Evolutionary conservation across 2,113 vertebrate species (phyloP), one percentile per base, ranked within the genome.

Genomic region (Tragelaphus buxtoni): DNA sequence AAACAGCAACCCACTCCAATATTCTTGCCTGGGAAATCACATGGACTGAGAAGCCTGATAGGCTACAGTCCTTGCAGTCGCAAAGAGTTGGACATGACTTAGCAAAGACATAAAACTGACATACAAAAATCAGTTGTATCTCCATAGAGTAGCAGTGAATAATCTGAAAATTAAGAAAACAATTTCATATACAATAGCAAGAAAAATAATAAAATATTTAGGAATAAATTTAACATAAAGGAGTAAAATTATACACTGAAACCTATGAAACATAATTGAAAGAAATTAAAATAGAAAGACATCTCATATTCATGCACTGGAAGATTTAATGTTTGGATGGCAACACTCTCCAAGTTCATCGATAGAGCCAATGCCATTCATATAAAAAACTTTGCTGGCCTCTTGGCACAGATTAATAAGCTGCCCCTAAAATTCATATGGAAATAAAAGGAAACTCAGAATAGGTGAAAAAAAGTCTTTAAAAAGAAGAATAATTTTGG

Each of bases 131-230:
- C 53, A 92, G 39, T n/a, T 88, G 28, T 35, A 77, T 69, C 17
- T 82, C 16, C 92, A 69, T 9, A 88, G 9, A 72, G 16, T 26
- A 90, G 32, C 77, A 91, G 93, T 35, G 24, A 80, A 84, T 77
- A 88, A 84, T 39, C 28, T 88, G n/a, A 96, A 94, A 80, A 82
- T 42, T 55, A 72, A 77, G 47, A 82, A 87, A 86, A 42, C 1
- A 49, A 82, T 65, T 60, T 9, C 9, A 77, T 53, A 87, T 87
- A 22, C 24, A 91, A 72, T 83, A 95, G 22, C 17, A 85, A 47
- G 12, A 94, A 72, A 95, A 76, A 94, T 20, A 84, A 93, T 76
- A 90, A 80, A 56, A 91, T 92, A 86, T 28, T 84, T 60, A 97
- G 24, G 35, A 88, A 77, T 92, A 90, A 55, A 56, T 35, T 93